Evolutionary conservation across 2,113 vertebrate genomes (phyloP).

Genomic region (Mugil cephalus): DNA sequence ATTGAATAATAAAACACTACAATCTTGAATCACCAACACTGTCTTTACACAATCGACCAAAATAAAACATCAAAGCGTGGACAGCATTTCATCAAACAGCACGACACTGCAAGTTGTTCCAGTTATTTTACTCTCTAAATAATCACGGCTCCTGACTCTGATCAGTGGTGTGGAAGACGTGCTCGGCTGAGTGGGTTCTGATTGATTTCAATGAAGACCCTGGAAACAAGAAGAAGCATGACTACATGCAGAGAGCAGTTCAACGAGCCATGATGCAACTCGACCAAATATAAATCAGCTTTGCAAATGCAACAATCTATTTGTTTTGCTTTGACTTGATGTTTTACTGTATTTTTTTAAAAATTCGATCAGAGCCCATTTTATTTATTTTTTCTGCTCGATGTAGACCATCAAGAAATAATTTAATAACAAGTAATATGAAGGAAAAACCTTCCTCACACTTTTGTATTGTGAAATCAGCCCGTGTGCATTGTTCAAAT

Average conservation of each 20-base stretch:
- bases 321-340: too few species aligned
- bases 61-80: constrained; percentile 5
- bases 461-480: too few species aligned
- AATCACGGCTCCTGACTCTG: constrained; percentile 44
- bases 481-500: too few species aligned
- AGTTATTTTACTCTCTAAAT: not conserved
- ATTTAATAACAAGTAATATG: too few species aligned
- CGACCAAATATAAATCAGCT: constrained; percentile 38
- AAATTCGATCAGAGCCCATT: not conserved
- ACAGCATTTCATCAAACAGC: not conserved
- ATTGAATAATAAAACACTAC: not conserved
- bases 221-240: constrained; percentile 50
- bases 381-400: not conserved
- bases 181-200: constrained; percentile 34
- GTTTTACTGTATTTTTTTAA: not conserved
- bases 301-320: constrained; percentile 15
- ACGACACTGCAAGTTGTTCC: not conserved
- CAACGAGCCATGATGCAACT: constrained; percentile 27
- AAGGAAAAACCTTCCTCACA: too few species aligned
- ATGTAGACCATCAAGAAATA: too few species aligned
- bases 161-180: constrained; percentile 51
- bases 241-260: constrained; percentile 33
- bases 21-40: too few species aligned
- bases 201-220: constrained; percentile 54
- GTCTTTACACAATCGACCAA: too few species aligned